phyloP scores from a whole-genome alignment of 2,797 vertebrate species.

The Sphenopsis melanotis region DNA sequence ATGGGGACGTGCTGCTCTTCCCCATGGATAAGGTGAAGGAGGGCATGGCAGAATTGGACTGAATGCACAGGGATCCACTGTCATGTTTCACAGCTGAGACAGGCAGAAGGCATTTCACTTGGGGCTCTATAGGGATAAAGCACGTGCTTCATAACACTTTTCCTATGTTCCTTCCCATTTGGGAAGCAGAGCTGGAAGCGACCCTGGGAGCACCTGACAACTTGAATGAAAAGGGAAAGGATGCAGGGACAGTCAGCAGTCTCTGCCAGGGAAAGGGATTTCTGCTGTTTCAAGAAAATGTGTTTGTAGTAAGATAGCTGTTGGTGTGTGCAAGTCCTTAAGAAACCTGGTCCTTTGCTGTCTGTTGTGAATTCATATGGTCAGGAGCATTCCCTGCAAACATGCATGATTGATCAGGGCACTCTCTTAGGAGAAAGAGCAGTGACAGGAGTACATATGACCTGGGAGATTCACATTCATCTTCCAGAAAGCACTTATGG shows the following conservation, averaged over 20 bases:
- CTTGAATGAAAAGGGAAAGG: background rate
- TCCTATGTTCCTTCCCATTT: background rate
- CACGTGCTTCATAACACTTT: background rate
- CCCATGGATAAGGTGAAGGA: background rate
- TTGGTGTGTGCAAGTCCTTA: background rate
- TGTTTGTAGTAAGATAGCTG: background rate
- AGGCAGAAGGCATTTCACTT: background rate
- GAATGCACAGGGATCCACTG: background rate
- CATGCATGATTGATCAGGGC: background rate
- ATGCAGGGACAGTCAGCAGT: background rate
- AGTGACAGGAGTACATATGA: background rate
- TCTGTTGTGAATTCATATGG: background rate
- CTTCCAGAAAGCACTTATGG: background rate
- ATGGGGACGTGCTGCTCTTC: background rate
- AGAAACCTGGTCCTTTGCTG: background rate
- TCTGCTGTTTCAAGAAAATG: background rate
- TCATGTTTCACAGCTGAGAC: background rate
- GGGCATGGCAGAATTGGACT: background rate
- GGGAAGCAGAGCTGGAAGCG: background rate
- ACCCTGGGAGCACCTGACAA: background rate
- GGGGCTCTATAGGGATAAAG: background rate
- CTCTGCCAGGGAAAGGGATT: background rate
- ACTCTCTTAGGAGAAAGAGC: background rate
- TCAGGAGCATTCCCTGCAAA: background rate
- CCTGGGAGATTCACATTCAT: background rate